Evolutionary conservation across 2,888 invertebrate species (phyloP), one percentile per base, ranked within the genome.

Genomic region (Tholera decimalis): DNA sequence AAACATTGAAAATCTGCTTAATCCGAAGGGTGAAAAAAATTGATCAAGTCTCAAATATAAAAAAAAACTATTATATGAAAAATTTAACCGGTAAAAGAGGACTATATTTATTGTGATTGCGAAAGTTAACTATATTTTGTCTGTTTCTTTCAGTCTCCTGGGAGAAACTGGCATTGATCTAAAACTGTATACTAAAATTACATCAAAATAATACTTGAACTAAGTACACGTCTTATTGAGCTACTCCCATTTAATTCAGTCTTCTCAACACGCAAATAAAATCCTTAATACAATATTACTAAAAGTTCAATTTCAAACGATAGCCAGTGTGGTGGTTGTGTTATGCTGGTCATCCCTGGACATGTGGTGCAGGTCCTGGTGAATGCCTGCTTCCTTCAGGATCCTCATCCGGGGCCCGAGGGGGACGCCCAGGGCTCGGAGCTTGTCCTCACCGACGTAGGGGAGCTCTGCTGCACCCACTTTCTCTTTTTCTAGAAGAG

Each of bases 391-490:
- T 89, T 99, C 98, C 91, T 98, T 98, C 70, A 98, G 96, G 83
- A 99, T 98, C 85, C 98, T 96, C 86, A 98, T 96, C 74, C 98
- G 92, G 2, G 99, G 98, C 11, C 98, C 99, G 83, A 99, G 95
- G 0, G 99, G 98, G n/a, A 99, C 97, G 0, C 98, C 98, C 87
- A 99, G 96, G 66, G 98, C 98, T 80, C 98, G 97, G 6, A 99
- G 95, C 63, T 98, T 96, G 81, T 98, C 98, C 88, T 99, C 99
- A 0, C 98, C 98, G 78, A 99, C 96, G 94, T 98, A 98, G 0
- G 98, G 98, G 66, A 99, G 94, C 90, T 99, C 99, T 35, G 98
- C 97, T 94, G 99, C 98, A 8, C 98, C 98, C 0, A 98, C 97
- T 85, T 97, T 97, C 92, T 98, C 98, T 77, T 97, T 97, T 86